Conservation (phyloP, 1,140 invertebrate species). For the Carcinoscorpius rotundicauda region DNA sequence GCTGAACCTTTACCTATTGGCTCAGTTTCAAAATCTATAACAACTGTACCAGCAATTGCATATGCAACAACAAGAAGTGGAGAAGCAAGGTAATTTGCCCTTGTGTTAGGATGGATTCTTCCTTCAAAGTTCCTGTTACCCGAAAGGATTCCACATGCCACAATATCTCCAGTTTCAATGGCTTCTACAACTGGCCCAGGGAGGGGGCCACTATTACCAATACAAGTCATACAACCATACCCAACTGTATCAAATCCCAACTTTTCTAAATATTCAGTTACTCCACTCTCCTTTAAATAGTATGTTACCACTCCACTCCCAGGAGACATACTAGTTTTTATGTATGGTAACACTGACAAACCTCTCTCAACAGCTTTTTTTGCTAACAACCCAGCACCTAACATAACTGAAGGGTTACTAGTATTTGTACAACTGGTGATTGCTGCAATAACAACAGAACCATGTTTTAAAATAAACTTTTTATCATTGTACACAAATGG, state of each 20-base stretch:
- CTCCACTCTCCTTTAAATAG: conserved; percentile 77
- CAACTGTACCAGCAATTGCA: conserved; percentile 82
- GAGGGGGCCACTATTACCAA: conserved; percentile 91
- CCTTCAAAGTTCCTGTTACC: conserved; percentile 98
- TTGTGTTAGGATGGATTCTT: conserved; percentile 86
- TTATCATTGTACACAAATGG: conserved; percentile 67
- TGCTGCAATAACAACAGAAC: conserved; percentile 91
- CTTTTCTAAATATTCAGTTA: conserved; percentile 69
- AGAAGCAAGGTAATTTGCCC: conserved; percentile 93
- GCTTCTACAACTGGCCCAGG: conserved; percentile 79
- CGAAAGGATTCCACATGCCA: conserved; percentile 87
- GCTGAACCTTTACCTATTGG: conserved; percentile 57
- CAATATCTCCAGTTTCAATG: conserved; percentile 89
- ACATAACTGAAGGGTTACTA: conserved; percentile 94
- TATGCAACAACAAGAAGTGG: conserved; percentile 93
- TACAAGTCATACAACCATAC: conserved; percentile 98
- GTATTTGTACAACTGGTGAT: conserved; percentile 98
- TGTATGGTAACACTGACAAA: conserved; percentile 73
- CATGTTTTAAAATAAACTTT: conserved; percentile 74
- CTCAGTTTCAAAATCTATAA: conserved; percentile 87
- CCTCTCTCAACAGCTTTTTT: conserved; percentile 91
- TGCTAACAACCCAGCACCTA: conserved; percentile 81
- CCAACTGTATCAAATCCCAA: conserved; percentile 89
- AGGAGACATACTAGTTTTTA: conserved; percentile 92
- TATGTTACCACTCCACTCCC: conserved; percentile 97